Evolutionary conservation across 1,140 invertebrate species (phyloP), one percentile per base, ranked within the genome.

Genomic region (Listronotus bonariensis): DNA sequence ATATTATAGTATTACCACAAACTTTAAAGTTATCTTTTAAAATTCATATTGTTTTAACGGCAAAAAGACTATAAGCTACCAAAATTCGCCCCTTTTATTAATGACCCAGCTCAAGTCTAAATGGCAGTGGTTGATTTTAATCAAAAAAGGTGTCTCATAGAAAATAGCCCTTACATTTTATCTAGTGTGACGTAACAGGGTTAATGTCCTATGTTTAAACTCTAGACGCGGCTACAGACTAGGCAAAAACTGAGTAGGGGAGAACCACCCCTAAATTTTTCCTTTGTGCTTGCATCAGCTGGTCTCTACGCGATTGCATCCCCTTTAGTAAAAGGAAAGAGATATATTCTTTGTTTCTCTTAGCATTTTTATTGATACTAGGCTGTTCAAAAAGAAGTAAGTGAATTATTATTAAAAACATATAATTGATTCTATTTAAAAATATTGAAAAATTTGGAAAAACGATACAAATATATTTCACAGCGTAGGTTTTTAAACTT

Each of bases 281-380:
- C 60, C 53, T 63, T 63, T 59, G 49, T 53, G 43, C 31, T 32
- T 45, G 53, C 42, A 63, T 63, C 60, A 63, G 60, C 60, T 63
- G 60, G 45, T 63, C 46, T 48, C 20, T 46, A 58, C 14, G 31
- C 56, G 32, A 58, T 48, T 58, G 51, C 53, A 60, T 60, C 57
- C 57, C 57, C 36, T 60, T 20, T 51, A 41, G 18, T 36, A 51
- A 12, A 40, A 41, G 38, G 36, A 60, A 3, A 14, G 36, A 41
- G 17, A 36, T 58, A 60, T 60, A 45, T 36, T 11, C 26, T 48
- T 58, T 48, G 14, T 58, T 38, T 58, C 45, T 36, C 14, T 36
- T 58, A 42, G 38, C 18, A 12, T 43, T 8, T 9, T 54, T 54
- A 8, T 14, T 10, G 31, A 31, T 51, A 46, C 43, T 6, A 14